Percentiles rank a stretch among this genome's conserved stretches.
Conservation (phyloP, 37 sponge, comb jelly and placozoan species). For the Hexactinellida sp. region DNA sequence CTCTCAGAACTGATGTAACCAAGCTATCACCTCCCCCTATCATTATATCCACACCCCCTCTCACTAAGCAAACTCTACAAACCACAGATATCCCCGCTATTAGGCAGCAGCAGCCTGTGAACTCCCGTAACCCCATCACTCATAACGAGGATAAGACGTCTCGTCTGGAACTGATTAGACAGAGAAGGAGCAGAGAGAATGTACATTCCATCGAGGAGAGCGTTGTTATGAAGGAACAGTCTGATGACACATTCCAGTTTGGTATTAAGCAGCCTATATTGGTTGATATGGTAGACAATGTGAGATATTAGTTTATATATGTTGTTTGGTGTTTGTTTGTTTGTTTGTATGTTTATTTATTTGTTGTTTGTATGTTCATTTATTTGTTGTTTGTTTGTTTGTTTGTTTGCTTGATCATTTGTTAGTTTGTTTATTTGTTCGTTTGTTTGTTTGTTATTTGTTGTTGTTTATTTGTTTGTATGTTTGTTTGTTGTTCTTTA, state of each 20-base stretch:
- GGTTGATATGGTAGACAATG: neutral
- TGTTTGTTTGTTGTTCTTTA: neutral
- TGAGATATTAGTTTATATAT: neutral
- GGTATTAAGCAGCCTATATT: neutral
- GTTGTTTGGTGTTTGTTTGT: neutral
- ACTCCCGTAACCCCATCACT: slow-evolving; percentile 1
- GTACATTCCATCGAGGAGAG: neutral
- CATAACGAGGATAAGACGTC: neutral
- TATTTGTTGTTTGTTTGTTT: neutral
- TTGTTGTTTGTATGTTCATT: neutral
- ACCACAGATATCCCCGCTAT: too few relatives aligned
- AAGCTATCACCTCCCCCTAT: too few relatives aligned
- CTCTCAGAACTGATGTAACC: too few relatives aligned
- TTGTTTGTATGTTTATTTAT: neutral
- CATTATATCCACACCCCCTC: too few relatives aligned
- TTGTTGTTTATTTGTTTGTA: neutral
- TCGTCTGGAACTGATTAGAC: neutral
- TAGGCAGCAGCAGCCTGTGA: too few relatives aligned
- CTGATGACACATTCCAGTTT: neutral
- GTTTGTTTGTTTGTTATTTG: neutral
- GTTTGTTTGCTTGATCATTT: neutral
- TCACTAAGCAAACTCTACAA: too few relatives aligned
- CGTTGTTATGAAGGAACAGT: neutral
- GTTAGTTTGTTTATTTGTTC: neutral
- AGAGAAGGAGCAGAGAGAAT: neutral